phyloP scores from a whole-genome alignment of 2,113 vertebrate species.

The Choloepus hoffmanni region DNA sequence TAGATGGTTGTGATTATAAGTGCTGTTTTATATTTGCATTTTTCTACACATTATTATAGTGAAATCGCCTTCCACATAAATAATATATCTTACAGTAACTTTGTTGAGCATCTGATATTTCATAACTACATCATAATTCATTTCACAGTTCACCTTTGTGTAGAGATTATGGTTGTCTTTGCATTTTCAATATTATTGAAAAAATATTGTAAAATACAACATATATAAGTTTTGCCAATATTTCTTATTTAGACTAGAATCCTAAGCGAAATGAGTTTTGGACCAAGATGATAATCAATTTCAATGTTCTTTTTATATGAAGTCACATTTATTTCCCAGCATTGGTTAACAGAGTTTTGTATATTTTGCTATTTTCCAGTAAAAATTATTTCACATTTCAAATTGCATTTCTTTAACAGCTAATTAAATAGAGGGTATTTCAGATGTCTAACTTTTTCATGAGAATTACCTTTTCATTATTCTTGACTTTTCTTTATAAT shows the following conservation, averaged over 20 bases:
- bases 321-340: background rate
- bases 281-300: no score
- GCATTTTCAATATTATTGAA: background rate
- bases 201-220: background rate
- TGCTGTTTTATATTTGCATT: background rate
- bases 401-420: background rate
- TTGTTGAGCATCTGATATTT: background rate
- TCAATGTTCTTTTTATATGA: no score
- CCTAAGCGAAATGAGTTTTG: background rate
- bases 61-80: background rate
- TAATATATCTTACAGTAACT: background rate
- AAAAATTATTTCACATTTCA: background rate
- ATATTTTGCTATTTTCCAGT: background rate
- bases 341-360: background rate
- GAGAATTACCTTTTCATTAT: background rate
- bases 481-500: background rate
- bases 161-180: background rate
- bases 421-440: background rate
- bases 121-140: background rate
- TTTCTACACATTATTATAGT: background rate
- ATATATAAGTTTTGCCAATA: background rate
- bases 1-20: background rate
- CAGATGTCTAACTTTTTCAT: background rate
- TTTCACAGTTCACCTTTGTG: background rate
- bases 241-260: background rate